phyloP scores from a whole-genome alignment of 2,797 vertebrate genomes.

The Coregonus ussuriensis region DNA sequence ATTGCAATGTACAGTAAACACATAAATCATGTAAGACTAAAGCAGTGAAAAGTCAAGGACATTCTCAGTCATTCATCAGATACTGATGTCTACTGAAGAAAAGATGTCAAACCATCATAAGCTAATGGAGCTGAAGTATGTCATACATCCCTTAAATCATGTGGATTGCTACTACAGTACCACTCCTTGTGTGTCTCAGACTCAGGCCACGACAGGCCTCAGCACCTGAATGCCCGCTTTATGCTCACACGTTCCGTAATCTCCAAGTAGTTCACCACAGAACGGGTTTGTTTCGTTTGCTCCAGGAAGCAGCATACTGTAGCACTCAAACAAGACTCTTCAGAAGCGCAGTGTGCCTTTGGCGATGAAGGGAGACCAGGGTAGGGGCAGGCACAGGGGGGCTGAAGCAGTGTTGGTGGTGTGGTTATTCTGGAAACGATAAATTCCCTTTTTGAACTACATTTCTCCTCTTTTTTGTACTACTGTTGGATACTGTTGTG shows the following conservation, averaged over 20 bases:
- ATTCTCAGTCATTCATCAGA: constrained; percentile 78
- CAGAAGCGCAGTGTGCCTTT: constrained; percentile 52
- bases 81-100: constrained; percentile 72
- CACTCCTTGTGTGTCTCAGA: constrained; percentile 54
- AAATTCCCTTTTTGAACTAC: constrained; percentile 29
- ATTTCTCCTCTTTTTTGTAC: constrained; percentile 40
- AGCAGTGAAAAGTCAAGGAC: constrained; percentile 76
- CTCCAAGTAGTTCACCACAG: constrained; percentile 44
- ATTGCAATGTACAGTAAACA: constrained; percentile 60
- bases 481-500: constrained; percentile 62
- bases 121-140: constrained; percentile 62
- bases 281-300: constrained; percentile 60
- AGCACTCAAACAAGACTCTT: constrained; percentile 50
- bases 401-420: constrained; percentile 2
- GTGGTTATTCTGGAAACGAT: constrained; percentile 33
- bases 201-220: constrained; percentile 48
- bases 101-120: constrained; percentile 70
- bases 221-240: constrained; percentile 31
- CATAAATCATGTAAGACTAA: constrained; percentile 68
- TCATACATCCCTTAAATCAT: constrained; percentile 70
- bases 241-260: constrained; percentile 51
- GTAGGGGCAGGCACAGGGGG: constrained; percentile 5
- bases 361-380: constrained; percentile 46
- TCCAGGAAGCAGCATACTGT: constrained; percentile 63
- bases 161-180: constrained; percentile 52